Conservation (phyloP, 2,113 vertebrate species). For the Propithecus coquereli region DNA sequence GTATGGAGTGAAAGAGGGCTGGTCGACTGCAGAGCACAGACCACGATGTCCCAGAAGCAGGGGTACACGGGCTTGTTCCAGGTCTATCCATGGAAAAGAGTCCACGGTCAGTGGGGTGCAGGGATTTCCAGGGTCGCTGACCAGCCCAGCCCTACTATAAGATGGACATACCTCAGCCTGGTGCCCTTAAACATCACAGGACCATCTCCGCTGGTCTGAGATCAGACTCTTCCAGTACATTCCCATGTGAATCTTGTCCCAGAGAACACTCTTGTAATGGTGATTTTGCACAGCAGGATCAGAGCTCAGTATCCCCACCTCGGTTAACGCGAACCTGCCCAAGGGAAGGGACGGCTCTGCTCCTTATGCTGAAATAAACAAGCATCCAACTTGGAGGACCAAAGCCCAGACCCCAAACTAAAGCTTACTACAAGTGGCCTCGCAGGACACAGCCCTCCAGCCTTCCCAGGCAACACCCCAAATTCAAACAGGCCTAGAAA, state of each 20-base stretch:
- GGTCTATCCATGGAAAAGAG: neutral
- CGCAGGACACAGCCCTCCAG: neutral
- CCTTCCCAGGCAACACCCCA: neutral
- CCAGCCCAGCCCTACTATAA: neutral
- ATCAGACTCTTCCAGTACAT: neutral
- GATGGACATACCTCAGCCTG: neutral
- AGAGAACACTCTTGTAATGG: neutral
- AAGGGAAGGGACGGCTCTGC: neutral
- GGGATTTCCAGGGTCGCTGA: neutral
- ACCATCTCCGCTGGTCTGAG: neutral
- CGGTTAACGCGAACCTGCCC: neutral
- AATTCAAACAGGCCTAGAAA: neutral
- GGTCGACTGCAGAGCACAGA: neutral
- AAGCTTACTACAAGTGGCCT: neutral
- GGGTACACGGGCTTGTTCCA: neutral
- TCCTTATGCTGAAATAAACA: neutral
- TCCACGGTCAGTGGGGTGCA: neutral
- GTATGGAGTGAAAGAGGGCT: too few relatives aligned
- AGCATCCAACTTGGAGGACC: too few relatives aligned
- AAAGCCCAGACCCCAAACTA: neutral
- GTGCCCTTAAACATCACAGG: neutral
- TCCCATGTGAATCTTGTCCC: neutral
- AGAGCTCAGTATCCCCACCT: neutral
- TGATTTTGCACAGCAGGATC: neutral
- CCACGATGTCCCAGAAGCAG: neutral